Conservation (phyloP, 2,888 invertebrate genomes). For the Merodon equestris region DNA sequence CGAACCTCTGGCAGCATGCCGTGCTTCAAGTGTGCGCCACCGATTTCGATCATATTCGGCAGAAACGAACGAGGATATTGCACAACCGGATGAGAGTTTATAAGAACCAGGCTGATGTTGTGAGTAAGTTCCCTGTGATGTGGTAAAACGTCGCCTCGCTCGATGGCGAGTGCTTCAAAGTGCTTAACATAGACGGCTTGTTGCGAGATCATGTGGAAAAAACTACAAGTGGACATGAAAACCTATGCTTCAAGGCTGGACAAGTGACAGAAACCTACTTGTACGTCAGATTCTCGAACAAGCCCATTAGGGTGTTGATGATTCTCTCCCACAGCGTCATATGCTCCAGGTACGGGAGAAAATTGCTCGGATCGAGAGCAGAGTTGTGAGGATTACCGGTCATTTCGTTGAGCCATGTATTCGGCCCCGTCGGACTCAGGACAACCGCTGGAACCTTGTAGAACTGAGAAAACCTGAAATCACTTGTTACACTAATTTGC, state of each 20-base stretch:
- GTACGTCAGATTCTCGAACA: conserved; percentile 77
- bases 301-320: conserved; percentile 77
- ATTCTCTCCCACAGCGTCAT: conserved; percentile 79
- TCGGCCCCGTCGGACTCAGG: conserved; percentile 79
- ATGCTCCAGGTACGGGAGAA: conserved; percentile 76
- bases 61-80: conserved; percentile 77
- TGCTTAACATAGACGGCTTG: conserved; percentile 76
- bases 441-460: conserved; percentile 77
- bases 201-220: conserved; percentile 77
- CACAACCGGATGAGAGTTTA: conserved; percentile 77
- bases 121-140: conserved; percentile 76
- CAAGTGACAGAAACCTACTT: conserved; percentile 73
- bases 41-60: conserved; percentile 77
- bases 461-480: conserved; percentile 75
- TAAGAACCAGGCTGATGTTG: conserved; percentile 76
- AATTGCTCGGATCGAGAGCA: conserved; percentile 79
- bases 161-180: conserved; percentile 73
- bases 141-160: conserved; percentile 71
- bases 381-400: conserved; percentile 80
- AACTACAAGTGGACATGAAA: conserved; percentile 70
- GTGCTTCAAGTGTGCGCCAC: conserved; percentile 74
- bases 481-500: neutral
- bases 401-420: conserved; percentile 79
- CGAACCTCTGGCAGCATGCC: conserved; percentile 72
- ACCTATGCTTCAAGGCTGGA: neutral